Conservation (phyloP, 2,888 invertebrate species). For the Leptopterna dolabrata region DNA sequence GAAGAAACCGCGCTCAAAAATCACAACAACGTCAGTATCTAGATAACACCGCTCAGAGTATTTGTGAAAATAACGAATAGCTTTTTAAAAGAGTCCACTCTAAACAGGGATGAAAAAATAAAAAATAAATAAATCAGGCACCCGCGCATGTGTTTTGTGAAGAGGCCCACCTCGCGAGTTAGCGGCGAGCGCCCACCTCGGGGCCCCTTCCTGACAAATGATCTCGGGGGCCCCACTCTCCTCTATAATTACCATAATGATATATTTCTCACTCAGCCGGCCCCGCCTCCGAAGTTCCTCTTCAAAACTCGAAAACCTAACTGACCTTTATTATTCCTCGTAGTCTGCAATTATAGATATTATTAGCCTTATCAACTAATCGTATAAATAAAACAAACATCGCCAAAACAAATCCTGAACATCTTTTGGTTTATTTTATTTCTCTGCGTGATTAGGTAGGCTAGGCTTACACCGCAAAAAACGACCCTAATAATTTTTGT, state of each 20-base stretch:
- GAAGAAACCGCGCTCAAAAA: background rate
- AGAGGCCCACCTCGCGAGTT: background rate
- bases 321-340: too few relatives aligned
- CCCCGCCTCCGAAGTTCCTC: background rate
- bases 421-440: too few relatives aligned
- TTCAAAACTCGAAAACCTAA: background rate
- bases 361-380: too few relatives aligned
- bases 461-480: too few relatives aligned
- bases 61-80: constrained; percentile 31
- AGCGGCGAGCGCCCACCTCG: background rate
- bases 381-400: too few relatives aligned
- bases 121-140: background rate
- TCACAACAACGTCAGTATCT: too few relatives aligned
- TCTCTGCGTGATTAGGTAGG: too few relatives aligned
- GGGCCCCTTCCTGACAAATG: constrained; percentile 10
- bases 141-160: background rate
- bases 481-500: too few relatives aligned
- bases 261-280: constrained; percentile 40
- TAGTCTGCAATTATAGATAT: too few relatives aligned
- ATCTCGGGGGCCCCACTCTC: background rate
- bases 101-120: too few relatives aligned
- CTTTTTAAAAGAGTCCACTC: constrained; percentile 20
- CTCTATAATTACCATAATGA: constrained; percentile 46
- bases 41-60: background rate
- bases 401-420: too few relatives aligned